These are phyloP conservation scores for Archips crataeganus DNA, from an alignment of 2,888 invertebrate species.

Conservation along the genomic window DNA sequence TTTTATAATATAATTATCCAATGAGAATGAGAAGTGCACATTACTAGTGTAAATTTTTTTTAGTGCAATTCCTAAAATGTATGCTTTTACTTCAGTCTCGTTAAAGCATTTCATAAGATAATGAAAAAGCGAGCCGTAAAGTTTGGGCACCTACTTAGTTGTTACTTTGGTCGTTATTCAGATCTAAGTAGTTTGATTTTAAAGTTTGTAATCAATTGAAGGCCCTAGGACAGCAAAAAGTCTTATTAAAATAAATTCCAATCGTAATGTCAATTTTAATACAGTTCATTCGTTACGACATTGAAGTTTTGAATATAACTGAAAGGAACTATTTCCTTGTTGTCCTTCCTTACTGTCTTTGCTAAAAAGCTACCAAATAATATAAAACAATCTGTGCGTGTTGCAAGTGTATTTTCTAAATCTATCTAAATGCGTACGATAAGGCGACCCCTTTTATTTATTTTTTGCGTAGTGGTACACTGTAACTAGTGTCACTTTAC, in stretches of 20 bases:
- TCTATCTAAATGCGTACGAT: too few species aligned
- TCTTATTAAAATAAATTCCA: background rate
- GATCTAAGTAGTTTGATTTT: constrained; percentile 1
- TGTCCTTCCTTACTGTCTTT: background rate
- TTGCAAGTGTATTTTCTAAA: too few species aligned
- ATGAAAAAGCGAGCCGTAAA: constrained; percentile 46
- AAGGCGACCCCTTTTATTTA: too few species aligned
- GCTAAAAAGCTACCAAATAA: background rate
- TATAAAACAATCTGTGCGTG: background rate
- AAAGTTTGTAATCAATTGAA: background rate
- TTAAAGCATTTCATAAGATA: constrained; percentile 55
- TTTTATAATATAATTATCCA: constrained; percentile 63
- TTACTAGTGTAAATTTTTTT: constrained; percentile 65
- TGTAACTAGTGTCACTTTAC: too few species aligned
- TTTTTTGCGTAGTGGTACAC: too few species aligned
- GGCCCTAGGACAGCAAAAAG: background rate
- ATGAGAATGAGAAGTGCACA: constrained; percentile 68
- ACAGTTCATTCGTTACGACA: background rate
- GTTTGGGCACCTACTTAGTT: constrained; percentile 6
- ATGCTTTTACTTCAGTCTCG: constrained; percentile 63
- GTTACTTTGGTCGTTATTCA: constrained; percentile 7
- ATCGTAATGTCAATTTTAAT: background rate
- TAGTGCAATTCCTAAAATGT: constrained; percentile 44
- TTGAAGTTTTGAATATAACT: background rate
- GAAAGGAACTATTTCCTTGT: background rate